phyloP scores from a whole-genome alignment of 2,113 vertebrate genomes.

The Eudyptes chrysolophus region DNA sequence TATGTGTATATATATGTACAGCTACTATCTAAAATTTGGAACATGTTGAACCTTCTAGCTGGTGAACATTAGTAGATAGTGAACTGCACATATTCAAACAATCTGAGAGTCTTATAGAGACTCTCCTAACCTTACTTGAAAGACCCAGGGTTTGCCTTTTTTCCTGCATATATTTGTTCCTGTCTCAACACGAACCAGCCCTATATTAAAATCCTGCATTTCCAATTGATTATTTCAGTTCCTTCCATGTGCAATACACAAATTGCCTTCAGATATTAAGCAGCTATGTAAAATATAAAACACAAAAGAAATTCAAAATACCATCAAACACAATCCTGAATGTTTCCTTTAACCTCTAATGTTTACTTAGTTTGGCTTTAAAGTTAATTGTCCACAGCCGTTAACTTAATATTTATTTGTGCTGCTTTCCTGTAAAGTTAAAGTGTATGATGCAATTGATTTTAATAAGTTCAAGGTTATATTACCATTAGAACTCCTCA shows the following conservation, averaged over 20 bases:
- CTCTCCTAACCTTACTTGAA: background rate
- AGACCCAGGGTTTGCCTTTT: background rate
- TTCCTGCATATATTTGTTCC: background rate
- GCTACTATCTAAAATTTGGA: background rate
- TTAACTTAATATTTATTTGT: conserved; percentile 55
- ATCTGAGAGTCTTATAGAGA: background rate
- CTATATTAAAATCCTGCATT: conserved; percentile 58
- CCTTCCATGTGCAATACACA: background rate
- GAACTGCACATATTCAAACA: background rate
- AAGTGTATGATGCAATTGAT: background rate
- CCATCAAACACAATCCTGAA: conserved; percentile 1
- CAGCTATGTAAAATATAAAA: conserved; percentile 10
- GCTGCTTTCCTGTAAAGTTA: conserved; percentile 57
- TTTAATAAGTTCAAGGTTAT: conserved; percentile 18
- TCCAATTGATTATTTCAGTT: conserved; percentile 22
- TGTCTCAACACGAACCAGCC: background rate
- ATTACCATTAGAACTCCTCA: conserved; percentile 40
- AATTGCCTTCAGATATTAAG: conserved; percentile 44
- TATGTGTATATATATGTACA: background rate
- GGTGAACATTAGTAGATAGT: background rate
- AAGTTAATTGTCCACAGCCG: conserved; percentile 24
- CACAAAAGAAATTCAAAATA: background rate
- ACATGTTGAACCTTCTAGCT: background rate
- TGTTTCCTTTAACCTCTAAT: conserved; percentile 39
- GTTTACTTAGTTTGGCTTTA: conserved; percentile 40